Conservation (phyloP, 2,888 invertebrate genomes). For the Cataglyphis livida region DNA sequence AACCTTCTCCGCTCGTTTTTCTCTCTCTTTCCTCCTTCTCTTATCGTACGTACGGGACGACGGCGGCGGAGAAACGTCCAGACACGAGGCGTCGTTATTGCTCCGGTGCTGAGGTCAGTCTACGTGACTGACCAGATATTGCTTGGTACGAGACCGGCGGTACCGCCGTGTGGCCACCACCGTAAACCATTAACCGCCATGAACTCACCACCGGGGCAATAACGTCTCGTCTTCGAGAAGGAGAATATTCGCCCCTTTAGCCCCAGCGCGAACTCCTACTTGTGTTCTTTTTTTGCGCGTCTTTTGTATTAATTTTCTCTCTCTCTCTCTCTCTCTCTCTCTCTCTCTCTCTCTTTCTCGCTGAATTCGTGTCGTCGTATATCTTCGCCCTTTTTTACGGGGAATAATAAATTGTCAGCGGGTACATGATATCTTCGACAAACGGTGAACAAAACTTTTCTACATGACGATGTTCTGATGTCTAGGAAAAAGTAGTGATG, state of each 20-base stretch:
- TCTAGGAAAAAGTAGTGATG: background rate
- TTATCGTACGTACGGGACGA: constrained; percentile 60
- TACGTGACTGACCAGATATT: constrained; percentile 85
- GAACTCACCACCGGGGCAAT: constrained; percentile 82
- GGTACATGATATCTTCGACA: background rate
- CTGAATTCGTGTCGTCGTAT: constrained; percentile 4
- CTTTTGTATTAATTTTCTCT: constrained; percentile 54
- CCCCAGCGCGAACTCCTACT: background rate
- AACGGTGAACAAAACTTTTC: background rate
- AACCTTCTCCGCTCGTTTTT: constrained; percentile 4
- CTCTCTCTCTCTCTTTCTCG: constrained; percentile 33
- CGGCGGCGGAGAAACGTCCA: constrained; percentile 64
- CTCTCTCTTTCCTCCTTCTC: constrained; percentile 8
- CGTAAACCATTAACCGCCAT: constrained; percentile 75
- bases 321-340: constrained; percentile 6
- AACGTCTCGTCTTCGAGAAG: constrained; percentile 77
- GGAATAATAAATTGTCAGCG: constrained; percentile 8
- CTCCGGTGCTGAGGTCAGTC: constrained; percentile 85
- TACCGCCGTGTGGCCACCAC: constrained; percentile 78
- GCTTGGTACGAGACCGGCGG: constrained; percentile 77
- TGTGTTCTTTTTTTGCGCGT: constrained; percentile 53
- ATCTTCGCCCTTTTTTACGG: background rate
- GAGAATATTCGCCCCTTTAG: constrained; percentile 66
- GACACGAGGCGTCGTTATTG: constrained; percentile 80
- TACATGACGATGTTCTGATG: background rate